phyloP scores from a whole-genome alignment of 1,140 invertebrate species.

The Hirudo medicinalis region DNA sequence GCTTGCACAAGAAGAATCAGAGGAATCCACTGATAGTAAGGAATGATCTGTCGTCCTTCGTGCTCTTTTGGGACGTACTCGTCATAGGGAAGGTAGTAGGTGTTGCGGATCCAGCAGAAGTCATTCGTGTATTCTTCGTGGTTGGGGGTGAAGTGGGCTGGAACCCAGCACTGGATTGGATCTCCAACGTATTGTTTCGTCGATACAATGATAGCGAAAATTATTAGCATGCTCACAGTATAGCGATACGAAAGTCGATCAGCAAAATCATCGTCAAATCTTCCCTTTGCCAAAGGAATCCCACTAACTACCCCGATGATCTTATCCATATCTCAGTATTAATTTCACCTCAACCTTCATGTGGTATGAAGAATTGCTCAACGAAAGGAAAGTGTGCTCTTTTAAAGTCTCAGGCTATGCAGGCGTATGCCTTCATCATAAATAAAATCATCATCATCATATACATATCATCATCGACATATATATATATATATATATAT shows the following conservation, averaged over 20 bases:
- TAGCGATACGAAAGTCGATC: constrained; percentile 38
- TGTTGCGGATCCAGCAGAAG: constrained; percentile 41
- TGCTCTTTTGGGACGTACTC: constrained; percentile 32
- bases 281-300: constrained; percentile 1
- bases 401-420: no score
- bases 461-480: no score
- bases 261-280: constrained; percentile 37
- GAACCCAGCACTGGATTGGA: constrained; percentile 44
- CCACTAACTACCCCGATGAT: constrained; percentile 6
- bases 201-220: constrained; percentile 45
- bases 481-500: no score
- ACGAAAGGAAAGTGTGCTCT: no score
- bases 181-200: constrained; percentile 46
- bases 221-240: constrained; percentile 44
- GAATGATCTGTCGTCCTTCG: constrained; percentile 32
- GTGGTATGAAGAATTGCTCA: no score
- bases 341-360: no score
- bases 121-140: constrained; percentile 43
- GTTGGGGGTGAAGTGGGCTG: constrained; percentile 41
- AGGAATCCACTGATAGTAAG: constrained; percentile 49
- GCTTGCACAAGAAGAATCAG: constrained; percentile 46
- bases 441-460: no score
- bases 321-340: not conserved
- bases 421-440: no score
- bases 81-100: constrained; percentile 40